phyloP scores from a whole-genome alignment of 2,888 invertebrate genomes.

The Agriopis aurantiaria region DNA sequence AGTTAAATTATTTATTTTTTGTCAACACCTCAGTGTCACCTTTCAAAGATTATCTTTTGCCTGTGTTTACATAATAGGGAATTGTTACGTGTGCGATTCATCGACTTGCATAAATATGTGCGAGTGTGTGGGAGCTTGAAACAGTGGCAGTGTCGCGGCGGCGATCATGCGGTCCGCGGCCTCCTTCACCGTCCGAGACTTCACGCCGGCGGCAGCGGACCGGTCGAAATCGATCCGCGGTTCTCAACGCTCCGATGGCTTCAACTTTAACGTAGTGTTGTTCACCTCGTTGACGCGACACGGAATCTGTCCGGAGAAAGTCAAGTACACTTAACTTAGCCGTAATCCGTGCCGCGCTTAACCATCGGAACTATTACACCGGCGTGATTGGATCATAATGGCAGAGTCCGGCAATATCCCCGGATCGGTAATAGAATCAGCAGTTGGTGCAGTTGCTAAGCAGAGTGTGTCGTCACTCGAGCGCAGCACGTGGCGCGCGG shows the following conservation, averaged over 20 bases:
- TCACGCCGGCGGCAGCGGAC: slow-evolving; percentile 60
- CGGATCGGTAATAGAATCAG: slow-evolving; percentile 46
- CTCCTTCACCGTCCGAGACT: slow-evolving; percentile 48
- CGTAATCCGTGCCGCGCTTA: slow-evolving; percentile 73
- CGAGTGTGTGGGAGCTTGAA: slow-evolving; percentile 44
- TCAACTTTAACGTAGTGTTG: slow-evolving; percentile 75
- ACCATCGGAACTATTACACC: slow-evolving; percentile 68
- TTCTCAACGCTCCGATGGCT: slow-evolving; percentile 76
- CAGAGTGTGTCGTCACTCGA: slow-evolving; percentile 66
- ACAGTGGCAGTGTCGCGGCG: slow-evolving; percentile 49
- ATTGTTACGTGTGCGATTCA: slow-evolving; percentile 40
- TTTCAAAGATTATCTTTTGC: slow-evolving; percentile 56
- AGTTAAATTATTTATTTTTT: slow-evolving; percentile 64
- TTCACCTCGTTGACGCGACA: slow-evolving; percentile 81
- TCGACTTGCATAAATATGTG: slow-evolving; percentile 48
- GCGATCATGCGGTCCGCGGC: slow-evolving; percentile 59
- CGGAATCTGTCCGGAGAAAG: slow-evolving; percentile 81
- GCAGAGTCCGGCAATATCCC: slow-evolving; percentile 68
- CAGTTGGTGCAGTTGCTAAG: slow-evolving; percentile 55
- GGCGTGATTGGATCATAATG: slow-evolving; percentile 77
- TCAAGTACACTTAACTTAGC: slow-evolving; percentile 70
- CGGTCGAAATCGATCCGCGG: slow-evolving; percentile 78
- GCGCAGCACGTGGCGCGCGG: slow-evolving; percentile 59
- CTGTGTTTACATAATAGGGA: slow-evolving; percentile 50
- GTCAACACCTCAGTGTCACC: slow-evolving; percentile 55